These are phyloP conservation scores for Propithecus perrieri DNA, from an alignment of 2,797 vertebrate species.

Conservation along the genomic window DNA sequence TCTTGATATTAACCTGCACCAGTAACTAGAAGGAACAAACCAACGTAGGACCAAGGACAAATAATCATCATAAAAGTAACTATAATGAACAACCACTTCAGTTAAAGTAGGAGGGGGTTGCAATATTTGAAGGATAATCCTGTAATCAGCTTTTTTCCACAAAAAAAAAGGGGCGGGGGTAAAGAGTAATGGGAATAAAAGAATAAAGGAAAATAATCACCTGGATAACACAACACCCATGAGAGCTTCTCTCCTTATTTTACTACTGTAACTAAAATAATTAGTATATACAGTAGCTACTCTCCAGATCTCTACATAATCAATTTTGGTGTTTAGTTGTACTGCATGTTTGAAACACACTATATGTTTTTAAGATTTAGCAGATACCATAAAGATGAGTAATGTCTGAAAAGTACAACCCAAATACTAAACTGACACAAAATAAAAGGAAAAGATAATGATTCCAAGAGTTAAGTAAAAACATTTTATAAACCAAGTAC, in stretches of 20 bases:
- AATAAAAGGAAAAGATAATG: background rate
- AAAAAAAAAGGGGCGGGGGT: background rate
- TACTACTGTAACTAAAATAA: slow-evolving; percentile 15
- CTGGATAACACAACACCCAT: background rate
- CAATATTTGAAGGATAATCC: background rate
- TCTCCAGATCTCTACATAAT: background rate
- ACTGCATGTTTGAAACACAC: slow-evolving; percentile 4
- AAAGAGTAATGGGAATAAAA: background rate
- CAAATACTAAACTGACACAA: slow-evolving; percentile 40
- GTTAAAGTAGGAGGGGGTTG: background rate
- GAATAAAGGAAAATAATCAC: background rate
- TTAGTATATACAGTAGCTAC: background rate
- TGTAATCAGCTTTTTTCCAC: background rate
- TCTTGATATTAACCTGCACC: background rate
- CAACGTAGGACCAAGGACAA: background rate
- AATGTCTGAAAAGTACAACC: background rate
- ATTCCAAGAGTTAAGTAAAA: slow-evolving; percentile 30
- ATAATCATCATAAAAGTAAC: background rate
- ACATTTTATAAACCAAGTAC: background rate
- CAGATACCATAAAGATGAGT: background rate
- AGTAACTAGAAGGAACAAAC: background rate
- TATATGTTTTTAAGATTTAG: slow-evolving; percentile 22
- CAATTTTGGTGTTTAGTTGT: background rate
- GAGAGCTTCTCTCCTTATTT: background rate
- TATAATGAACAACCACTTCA: slow-evolving; percentile 27